Evolutionary conservation across 2,888 invertebrate species (phyloP), one percentile per base, ranked within the genome.

Genomic region (Caenorhabditis sp.): DNA sequence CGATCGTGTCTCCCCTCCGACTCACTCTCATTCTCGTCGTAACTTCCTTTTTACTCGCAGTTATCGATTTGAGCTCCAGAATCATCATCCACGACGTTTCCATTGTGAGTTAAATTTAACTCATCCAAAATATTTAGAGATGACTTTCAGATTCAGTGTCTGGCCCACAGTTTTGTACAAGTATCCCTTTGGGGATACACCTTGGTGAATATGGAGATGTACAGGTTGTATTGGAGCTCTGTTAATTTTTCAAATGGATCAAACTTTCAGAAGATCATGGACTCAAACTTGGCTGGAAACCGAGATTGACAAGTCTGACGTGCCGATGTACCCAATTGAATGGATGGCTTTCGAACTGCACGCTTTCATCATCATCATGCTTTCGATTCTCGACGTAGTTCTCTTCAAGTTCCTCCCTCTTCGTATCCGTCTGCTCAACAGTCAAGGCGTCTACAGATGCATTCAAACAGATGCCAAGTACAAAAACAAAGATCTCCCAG

Each of bases 401-500:
- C 24, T 70, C 32, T 59, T 59, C 24, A 48, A 71, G 9, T 65
- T 48, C 35, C 52, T 65, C 13, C 20, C 39, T 11, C 43, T 32
- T 17, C 37, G 27, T 0, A 45, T 77, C 9, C 22, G 35, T 35
- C 24, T 63, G n/a, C 53, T 56, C 20, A 46, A 50, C 8, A 76
- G 76, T 63, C 46, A 76, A 53, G 76, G 76, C 20, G 56, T 65
- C 26, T 76, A 76, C 39, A 70, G 58, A 35, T 70, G 70, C 35
- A 76, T 76, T 37, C 45, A 63, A 11, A 30, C 53, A 35, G 63
- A 63, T 30, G 11, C 8, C 1, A 43, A 43, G 11, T 13, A 9
- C 17, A 7, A n/a, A n/a, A n/a, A n/a, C n/a, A n/a, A n/a, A n/a
- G n/a, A n/a, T n/a, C n/a, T n/a, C n/a, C n/a, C n/a, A n/a, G n/a